These are phyloP conservation scores for Perizoma affinitatum DNA, from an alignment of 2,888 invertebrate genomes.

Conservation along the genomic window DNA sequence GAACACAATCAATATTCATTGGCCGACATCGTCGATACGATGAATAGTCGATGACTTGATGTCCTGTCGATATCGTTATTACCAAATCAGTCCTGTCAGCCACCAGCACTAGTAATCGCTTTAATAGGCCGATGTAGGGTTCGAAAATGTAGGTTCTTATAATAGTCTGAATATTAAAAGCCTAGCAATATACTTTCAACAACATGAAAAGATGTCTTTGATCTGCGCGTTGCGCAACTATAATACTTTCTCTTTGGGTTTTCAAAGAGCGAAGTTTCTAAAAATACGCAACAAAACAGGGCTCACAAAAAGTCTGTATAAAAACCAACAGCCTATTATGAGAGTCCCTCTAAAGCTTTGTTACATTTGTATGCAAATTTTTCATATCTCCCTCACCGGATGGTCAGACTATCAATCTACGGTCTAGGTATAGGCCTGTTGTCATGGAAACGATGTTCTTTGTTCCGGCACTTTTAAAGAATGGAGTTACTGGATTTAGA, in stretches of 20 bases:
- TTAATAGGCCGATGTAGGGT: background rate
- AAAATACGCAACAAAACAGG: conserved; percentile 29
- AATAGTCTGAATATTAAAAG: no score
- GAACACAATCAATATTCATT: conserved; percentile 76
- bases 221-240: conserved; percentile 14
- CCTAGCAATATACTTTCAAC: background rate
- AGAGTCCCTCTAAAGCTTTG: conserved; percentile 51
- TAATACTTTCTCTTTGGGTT: conserved; percentile 16
- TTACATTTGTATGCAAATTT: conserved; percentile 73
- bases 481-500: conserved; percentile 38
- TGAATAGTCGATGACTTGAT: conserved; percentile 70
- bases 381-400: conserved; percentile 59
- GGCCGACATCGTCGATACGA: conserved; percentile 57
- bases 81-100: conserved; percentile 27
- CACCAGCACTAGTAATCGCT: conserved; percentile 2
- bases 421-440: conserved; percentile 66
- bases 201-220: conserved; percentile 17
- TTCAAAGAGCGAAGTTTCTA: conserved; percentile 19
- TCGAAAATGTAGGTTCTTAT: background rate
- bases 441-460: conserved; percentile 56
- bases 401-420: conserved; percentile 58
- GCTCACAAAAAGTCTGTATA: conserved; percentile 34
- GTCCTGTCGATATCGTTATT: conserved; percentile 36
- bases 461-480: conserved; percentile 39
- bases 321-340: conserved; percentile 53